Evolutionary conservation across 2,797 vertebrate species (phyloP).

Genomic region (Sphaeramia orbicularis): DNA sequence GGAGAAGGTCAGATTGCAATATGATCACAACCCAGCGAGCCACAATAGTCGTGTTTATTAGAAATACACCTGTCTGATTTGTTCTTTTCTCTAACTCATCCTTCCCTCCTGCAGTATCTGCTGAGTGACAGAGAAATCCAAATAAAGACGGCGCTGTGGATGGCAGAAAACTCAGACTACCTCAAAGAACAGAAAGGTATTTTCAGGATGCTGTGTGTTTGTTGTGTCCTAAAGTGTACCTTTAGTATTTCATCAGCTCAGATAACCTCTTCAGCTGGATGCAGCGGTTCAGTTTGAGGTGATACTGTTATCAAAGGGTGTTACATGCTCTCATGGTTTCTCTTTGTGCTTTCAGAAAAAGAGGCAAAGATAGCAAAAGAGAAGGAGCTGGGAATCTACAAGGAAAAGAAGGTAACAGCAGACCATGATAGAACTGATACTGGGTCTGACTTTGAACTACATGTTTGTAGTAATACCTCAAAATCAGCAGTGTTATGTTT

Average conservation of each 20-base stretch:
- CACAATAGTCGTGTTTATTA: too few species aligned
- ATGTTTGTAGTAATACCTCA: too few species aligned
- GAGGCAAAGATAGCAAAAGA: constrained; percentile 95
- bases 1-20: too few species aligned
- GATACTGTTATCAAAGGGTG: constrained; percentile 6
- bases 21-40: too few species aligned
- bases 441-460: too few species aligned
- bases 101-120: constrained; percentile 88
- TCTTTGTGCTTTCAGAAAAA: constrained; percentile 88
- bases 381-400: constrained; percentile 96
- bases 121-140: constrained; percentile 92
- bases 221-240: not conserved
- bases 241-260: not conserved
- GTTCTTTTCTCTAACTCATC: not conserved
- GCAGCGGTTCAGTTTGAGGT: not conserved
- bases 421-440: too few species aligned
- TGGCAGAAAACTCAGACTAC: constrained; percentile 95
- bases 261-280: constrained; percentile 11
- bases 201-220: not conserved
- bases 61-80: not conserved
- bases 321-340: constrained; percentile 28
- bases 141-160: constrained; percentile 95
- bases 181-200: constrained; percentile 94
- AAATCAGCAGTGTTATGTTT: too few species aligned
- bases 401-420: constrained; percentile 92